Base-by-base conservation (phyloP, 2,797 vertebrate genomes). In the Aselliscus stoliczkanus region DNA sequence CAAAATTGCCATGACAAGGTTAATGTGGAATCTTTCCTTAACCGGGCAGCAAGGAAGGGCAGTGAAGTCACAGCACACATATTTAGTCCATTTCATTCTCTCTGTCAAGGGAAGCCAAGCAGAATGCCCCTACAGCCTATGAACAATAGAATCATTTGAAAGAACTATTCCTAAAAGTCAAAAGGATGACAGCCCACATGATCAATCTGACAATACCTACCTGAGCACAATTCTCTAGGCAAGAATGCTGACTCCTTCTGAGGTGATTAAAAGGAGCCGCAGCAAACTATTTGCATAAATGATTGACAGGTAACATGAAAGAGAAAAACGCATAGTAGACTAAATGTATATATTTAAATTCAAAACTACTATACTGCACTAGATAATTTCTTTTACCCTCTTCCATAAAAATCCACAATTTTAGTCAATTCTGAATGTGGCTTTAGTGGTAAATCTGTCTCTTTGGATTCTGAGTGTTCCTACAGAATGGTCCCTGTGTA, bases 341-440 rank as follows among this genome's bases (percentile, higher is more conserved):
- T 77, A 92, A 82, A 93, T 67, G 47, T 58, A 21, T 29, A 76
- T 87, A 80, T 73, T 95, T 93, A 77, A 96, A 91, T 79, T 75
- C 54, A 95, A 90, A 96, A 31, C 29, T 47, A 87, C 82, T 86
- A 50, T 23, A 31, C 14, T 79, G 31, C 13, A 10, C 17, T 25
- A 64, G 13, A 87, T 75, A 5, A 37, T 87, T 81, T 83, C 39
- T 76, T 91, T 76, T 15, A 56, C n/a, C 58, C 23, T 83, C 92
- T 82, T 64, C 3, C n/a, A 65, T 79, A 65, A 94, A 94, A 91
- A 39, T 1, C 7, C 20, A 64, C 6, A 73, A 23, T 58, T 60
- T 70, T 62, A 83, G 64, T 73, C 72, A 34, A 70, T 70, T 76
- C 14, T 84, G 14, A 20, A 69, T 62, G 39, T 73, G 20, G 64